Conservation (phyloP, 1,140 invertebrate species). For the Dendroctonus ponderosae region DNA sequence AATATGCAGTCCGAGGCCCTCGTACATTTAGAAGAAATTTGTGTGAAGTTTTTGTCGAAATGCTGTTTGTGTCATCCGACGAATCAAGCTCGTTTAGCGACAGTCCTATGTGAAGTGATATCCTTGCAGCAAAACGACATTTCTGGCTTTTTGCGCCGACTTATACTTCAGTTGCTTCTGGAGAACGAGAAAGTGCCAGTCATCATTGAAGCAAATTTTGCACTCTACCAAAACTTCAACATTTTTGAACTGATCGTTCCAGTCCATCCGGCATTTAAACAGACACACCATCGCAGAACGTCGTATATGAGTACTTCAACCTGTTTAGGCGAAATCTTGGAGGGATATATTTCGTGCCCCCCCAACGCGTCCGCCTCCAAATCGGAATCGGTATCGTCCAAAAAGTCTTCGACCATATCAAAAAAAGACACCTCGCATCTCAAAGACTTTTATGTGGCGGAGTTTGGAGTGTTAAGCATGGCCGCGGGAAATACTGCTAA, state of each 20-base stretch:
- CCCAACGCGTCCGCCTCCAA: constrained; percentile 45
- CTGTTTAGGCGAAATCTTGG: constrained; percentile 57
- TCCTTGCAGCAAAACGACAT: constrained; percentile 67
- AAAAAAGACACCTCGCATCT: constrained; percentile 31
- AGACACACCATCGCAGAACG: constrained; percentile 61
- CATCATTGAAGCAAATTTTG: constrained; percentile 49
- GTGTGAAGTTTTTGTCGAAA: constrained; percentile 72
- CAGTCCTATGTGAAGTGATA: constrained; percentile 72
- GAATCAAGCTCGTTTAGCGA: constrained; percentile 81
- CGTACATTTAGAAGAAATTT: constrained; percentile 68
- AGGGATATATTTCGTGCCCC: constrained; percentile 55
- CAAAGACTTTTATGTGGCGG: constrained; percentile 49
- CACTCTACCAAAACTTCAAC: constrained; percentile 46
- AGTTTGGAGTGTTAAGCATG: constrained; percentile 66
- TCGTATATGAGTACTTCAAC: constrained; percentile 72
- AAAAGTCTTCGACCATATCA: constrained; percentile 21
- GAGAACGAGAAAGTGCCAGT: constrained; percentile 82
- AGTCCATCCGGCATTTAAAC: constrained; percentile 48
- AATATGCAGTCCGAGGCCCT: constrained; percentile 58
- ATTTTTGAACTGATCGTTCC: constrained; percentile 28
- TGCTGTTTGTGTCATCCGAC: constrained; percentile 80
- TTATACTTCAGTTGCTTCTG: constrained; percentile 80
- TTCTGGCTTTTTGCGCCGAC: constrained; percentile 81
- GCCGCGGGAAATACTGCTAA: constrained; percentile 79
- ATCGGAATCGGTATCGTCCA: constrained; percentile 32